A percentile compares a stretch with the other conserved stretches of the same genome.
Evolutionary conservation across 2,113 vertebrate species (phyloP).

Genomic region (Galeopterus variegatus): DNA sequence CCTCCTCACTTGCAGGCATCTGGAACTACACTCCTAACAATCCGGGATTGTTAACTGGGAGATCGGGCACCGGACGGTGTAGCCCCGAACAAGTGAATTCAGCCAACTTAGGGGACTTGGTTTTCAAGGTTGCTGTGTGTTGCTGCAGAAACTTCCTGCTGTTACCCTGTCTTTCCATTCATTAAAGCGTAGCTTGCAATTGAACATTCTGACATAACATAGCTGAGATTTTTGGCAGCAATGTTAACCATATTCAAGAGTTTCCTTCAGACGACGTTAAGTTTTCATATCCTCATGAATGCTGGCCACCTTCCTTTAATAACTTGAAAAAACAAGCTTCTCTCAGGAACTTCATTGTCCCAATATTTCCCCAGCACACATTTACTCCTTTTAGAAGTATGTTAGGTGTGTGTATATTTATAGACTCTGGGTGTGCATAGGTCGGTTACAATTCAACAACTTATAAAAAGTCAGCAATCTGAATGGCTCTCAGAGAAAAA

Average conservation of each 20-base stretch:
- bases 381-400: constrained; percentile 84
- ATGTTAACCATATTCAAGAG: constrained; percentile 86
- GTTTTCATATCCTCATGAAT: constrained; percentile 88
- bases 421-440: constrained; percentile 82
- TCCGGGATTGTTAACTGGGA: no score
- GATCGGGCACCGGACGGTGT: background rate
- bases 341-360: constrained; percentile 87
- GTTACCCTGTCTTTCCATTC: constrained; percentile 88
- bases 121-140: constrained; percentile 80
- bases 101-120: constrained; percentile 78
- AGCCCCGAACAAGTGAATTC: constrained; percentile 59
- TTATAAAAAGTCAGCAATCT: constrained; percentile 83
- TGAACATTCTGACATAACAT: constrained; percentile 89
- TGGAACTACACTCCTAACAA: background rate
- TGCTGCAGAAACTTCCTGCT: constrained; percentile 86
- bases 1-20: background rate
- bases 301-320: constrained; percentile 89
- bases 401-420: constrained; percentile 86
- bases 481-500: constrained; percentile 84
- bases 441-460: constrained; percentile 80
- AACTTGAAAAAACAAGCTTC: constrained; percentile 87
- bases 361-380: constrained; percentile 81
- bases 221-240: constrained; percentile 89
- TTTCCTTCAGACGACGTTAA: constrained; percentile 87
- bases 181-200: constrained; percentile 87